Evolutionary conservation across 2,888 invertebrate genomes (phyloP).

Genomic region (Apamea monoglypha): DNA sequence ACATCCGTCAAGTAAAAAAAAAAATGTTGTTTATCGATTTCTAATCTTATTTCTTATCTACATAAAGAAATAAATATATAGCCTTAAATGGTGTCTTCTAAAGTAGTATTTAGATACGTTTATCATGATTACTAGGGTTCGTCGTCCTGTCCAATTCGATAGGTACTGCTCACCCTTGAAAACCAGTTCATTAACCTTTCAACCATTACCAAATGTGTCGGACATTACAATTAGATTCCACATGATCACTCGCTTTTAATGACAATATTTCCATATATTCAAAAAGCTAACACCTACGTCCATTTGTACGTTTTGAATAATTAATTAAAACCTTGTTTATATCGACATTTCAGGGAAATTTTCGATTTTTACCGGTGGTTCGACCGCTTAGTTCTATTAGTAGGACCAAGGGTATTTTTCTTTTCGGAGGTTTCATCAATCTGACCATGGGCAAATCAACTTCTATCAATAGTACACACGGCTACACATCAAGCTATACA

Average conservation of each 20-base stretch:
- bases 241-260: neutral
- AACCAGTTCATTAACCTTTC: slow-evolving; percentile 46
- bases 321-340: slow-evolving; percentile 10
- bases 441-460: no score
- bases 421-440: no score
- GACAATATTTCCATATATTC: slow-evolving; percentile 22
- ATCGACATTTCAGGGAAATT: slow-evolving; percentile 15
- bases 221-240: slow-evolving; percentile 7
- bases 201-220: slow-evolving; percentile 15
- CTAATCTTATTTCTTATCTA: neutral
- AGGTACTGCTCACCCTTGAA: slow-evolving; percentile 9
- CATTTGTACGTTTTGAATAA: slow-evolving; percentile 18
- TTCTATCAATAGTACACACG: no score
- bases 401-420: no score
- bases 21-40: neutral
- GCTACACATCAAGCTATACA: no score
- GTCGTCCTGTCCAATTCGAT: slow-evolving; percentile 11
- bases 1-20: neutral
- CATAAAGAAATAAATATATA: neutral
- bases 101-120: neutral
- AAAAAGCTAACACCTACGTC: slow-evolving; percentile 1
- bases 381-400: no score
- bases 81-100: neutral
- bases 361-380: no score
- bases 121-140: slow-evolving; percentile 12